phyloP scores from a whole-genome alignment of 2,888 invertebrate genomes.

The Tetanocera ferruginea region DNA sequence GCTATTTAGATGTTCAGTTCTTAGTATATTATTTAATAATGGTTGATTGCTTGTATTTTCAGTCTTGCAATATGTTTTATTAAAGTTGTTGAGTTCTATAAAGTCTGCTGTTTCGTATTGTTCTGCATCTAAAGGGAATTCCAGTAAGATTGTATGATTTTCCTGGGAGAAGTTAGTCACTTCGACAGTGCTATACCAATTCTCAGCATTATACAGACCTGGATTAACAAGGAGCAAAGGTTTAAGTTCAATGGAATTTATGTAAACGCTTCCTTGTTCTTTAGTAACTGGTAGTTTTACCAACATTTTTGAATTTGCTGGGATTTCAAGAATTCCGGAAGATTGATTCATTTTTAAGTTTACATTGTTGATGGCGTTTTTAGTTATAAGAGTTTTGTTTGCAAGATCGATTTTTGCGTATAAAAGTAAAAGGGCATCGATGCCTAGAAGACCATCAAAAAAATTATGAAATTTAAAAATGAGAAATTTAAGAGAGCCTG shows the following conservation, averaged over 20 bases:
- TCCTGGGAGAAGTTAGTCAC: neutral
- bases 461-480: slow-evolving; percentile 44
- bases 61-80: neutral
- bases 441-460: slow-evolving; percentile 46
- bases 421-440: slow-evolving; percentile 40
- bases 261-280: slow-evolving; percentile 16
- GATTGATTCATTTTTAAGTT: slow-evolving; percentile 27
- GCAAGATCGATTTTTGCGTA: slow-evolving; percentile 37
- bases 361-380: slow-evolving; percentile 19
- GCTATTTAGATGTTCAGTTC: neutral
- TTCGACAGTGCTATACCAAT: slow-evolving; percentile 5
- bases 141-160: neutral
- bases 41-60: neutral
- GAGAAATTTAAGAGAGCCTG: slow-evolving; percentile 26
- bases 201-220: neutral
- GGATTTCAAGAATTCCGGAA: slow-evolving; percentile 23
- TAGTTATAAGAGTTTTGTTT: slow-evolving; percentile 36
- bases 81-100: neutral
- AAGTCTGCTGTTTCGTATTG: neutral
- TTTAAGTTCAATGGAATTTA: neutral
- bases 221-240: neutral
- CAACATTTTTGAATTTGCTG: slow-evolving; percentile 18
- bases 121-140: neutral
- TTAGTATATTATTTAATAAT: neutral
- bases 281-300: slow-evolving; percentile 32